These are phyloP conservation scores for Ophion costatus DNA, from an alignment of 2,888 invertebrate genomes.

Conservation along the genomic window DNA sequence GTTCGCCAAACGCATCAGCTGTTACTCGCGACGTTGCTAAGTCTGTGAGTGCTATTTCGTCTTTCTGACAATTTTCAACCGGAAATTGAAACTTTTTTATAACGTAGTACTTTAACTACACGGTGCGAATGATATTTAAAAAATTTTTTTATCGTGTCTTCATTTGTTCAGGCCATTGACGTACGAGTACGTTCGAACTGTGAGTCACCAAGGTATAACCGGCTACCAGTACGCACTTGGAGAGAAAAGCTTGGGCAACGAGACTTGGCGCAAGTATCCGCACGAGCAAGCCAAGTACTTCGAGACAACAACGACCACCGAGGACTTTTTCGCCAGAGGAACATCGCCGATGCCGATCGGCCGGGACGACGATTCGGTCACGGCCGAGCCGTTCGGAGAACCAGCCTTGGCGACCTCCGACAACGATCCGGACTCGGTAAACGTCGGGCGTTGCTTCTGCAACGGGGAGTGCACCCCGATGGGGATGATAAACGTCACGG, in stretches of 20 bases:
- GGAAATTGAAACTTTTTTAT: no score
- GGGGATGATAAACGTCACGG: slow-evolving; percentile 91
- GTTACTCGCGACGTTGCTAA: no score
- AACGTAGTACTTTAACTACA: no score
- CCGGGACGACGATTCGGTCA: slow-evolving; percentile 69
- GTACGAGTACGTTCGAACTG: slow-evolving; percentile 85
- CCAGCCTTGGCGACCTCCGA: slow-evolving; percentile 24
- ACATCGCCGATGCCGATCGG: background rate
- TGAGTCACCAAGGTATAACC: slow-evolving; percentile 85
- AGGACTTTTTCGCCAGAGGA: slow-evolving; percentile 75
- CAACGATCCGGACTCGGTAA: slow-evolving; percentile 76
- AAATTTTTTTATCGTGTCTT: no score
- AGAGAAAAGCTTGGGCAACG: slow-evolving; percentile 85
- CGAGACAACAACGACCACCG: slow-evolving; percentile 77
- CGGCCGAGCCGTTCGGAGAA: background rate
- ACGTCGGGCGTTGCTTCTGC: slow-evolving; percentile 87
- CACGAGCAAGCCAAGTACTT: slow-evolving; percentile 81
- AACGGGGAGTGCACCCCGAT: slow-evolving; percentile 89
- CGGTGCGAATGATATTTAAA: no score
- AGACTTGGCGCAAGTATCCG: slow-evolving; percentile 77
- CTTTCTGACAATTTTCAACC: no score
- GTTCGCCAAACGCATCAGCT: no score
- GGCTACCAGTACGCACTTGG: slow-evolving; percentile 89
- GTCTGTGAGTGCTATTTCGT: no score
- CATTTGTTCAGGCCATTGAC: slow-evolving; percentile 70